Evolutionary conservation across 2,888 invertebrate genomes (phyloP), one percentile per base, ranked within the genome.

Genomic region (Euzetes globulus): DNA sequence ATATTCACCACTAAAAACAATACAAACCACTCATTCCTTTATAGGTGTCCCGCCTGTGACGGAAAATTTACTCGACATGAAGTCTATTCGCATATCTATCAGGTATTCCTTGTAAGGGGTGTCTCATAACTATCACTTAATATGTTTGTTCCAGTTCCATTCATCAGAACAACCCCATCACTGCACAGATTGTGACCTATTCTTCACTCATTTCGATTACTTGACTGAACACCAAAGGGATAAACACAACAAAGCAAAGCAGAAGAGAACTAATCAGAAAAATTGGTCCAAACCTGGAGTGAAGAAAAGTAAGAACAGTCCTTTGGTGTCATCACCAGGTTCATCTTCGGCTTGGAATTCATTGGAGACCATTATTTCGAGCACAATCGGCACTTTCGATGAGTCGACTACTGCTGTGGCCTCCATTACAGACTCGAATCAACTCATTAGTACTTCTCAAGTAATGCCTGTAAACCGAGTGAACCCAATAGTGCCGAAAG

Each of bases 111-210:
- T n/a, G n/a, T n/a, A n/a, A n/a, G n/a, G n/a, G n/a, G n/a, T n/a
- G n/a, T n/a, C n/a, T n/a, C n/a, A n/a, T n/a, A n/a, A n/a, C n/a
- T n/a, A n/a, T n/a, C n/a, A n/a, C n/a, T n/a, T n/a, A n/a, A n/a
- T n/a, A n/a, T n/a, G n/a, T n/a, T n/a, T n/a, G n/a, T n/a, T n/a
- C n/a, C n/a, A n/a, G 73, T 37, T 70, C 33, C 73, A 68, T 27
- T 37, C 73, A 9, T 5, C n/a, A 19, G 73, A 72, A 65, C n/a
- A 19, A 22, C 63, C 73, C 19, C 58, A 58, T 29, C 72, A 72
- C 72, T 72, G 72, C 45, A 58, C 52, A 25, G 72, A 72, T 70
- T 72, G 72, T 72, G 72, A 72, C 45, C 58, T 72, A 33, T 72
- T 72, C 58, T 72, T 72, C 58, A 72, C 58, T 22, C 72, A 72